phyloP scores from a whole-genome alignment of 2,888 invertebrate genomes.

The Phyllotreta cruciferae region DNA sequence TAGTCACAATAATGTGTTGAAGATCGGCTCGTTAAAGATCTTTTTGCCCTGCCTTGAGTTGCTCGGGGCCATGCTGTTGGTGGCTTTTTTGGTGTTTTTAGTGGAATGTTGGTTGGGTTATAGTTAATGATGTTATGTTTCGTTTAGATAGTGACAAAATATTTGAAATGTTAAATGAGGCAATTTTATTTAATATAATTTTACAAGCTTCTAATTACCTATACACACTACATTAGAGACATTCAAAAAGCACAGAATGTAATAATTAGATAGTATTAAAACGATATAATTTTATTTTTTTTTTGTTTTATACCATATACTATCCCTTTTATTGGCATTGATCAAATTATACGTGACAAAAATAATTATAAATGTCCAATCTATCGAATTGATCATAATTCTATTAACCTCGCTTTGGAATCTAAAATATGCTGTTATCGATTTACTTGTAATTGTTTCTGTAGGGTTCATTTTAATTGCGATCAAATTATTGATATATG shows the following conservation, averaged over 20 bases:
- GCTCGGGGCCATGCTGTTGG: constrained; percentile 3
- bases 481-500: background rate
- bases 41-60: constrained; percentile 15
- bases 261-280: too few relatives aligned
- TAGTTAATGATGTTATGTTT: too few relatives aligned
- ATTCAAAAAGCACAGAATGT: too few relatives aligned
- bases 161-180: too few relatives aligned
- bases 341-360: too few relatives aligned
- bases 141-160: too few relatives aligned
- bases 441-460: background rate
- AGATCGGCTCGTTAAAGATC: background rate
- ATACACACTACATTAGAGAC: too few relatives aligned
- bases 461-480: background rate
- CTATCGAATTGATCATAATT: background rate
- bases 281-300: too few relatives aligned
- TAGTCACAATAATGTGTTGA: background rate
- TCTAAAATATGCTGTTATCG: background rate
- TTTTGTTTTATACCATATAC: too few relatives aligned
- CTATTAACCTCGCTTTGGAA: background rate
- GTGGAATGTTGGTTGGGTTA: constrained; percentile 17
- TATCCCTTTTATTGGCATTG: too few relatives aligned
- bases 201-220: too few relatives aligned
- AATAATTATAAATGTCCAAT: background rate
- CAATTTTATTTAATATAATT: too few relatives aligned
- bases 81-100: constrained; percentile 17